Conservation (phyloP, 1,140 invertebrate species). For the Aplysia californica region DNA sequence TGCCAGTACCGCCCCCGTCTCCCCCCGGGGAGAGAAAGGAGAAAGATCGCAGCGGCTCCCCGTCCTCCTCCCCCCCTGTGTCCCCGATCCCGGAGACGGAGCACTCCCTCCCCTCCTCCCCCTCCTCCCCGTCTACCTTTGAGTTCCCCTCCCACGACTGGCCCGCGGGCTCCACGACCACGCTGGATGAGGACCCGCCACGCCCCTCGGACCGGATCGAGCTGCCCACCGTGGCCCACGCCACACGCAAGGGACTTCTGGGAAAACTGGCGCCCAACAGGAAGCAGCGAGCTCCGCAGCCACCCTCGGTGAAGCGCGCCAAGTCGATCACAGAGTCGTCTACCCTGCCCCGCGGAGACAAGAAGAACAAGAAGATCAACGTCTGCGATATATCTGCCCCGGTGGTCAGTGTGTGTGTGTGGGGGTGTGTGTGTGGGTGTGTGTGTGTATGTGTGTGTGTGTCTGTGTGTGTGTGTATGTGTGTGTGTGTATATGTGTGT, state of each 20-base stretch:
- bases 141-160: conserved; percentile 11
- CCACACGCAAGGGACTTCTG: conserved; percentile 52
- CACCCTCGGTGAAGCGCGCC: conserved; percentile 56
- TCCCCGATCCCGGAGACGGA: conserved; percentile 39
- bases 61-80: conserved; percentile 2
- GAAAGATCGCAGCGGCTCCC: background rate
- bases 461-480: too few species aligned
- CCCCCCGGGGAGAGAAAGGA: conserved; percentile 29
- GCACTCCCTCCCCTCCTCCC: conserved; percentile 30
- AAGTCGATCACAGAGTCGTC: conserved; percentile 57
- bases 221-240: conserved; percentile 41
- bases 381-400: conserved; percentile 59
- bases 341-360: conserved; percentile 30
- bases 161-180: conserved; percentile 8
- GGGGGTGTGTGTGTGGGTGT: too few species aligned
- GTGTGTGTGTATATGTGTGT: too few species aligned
- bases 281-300: conserved; percentile 49
- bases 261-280: conserved; percentile 51
- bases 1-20: conserved; percentile 30
- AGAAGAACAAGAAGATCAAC: conserved; percentile 56
- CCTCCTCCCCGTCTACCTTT: conserved; percentile 9
- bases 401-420: conserved; percentile 58
- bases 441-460: too few species aligned
- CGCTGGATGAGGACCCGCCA: conserved; percentile 22
- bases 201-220: conserved; percentile 54